A percentile compares a stretch with the other conserved stretches of the same genome.
phyloP scores from a whole-genome alignment of 1,140 invertebrate genomes.

The Drosophila ogumai region DNA sequence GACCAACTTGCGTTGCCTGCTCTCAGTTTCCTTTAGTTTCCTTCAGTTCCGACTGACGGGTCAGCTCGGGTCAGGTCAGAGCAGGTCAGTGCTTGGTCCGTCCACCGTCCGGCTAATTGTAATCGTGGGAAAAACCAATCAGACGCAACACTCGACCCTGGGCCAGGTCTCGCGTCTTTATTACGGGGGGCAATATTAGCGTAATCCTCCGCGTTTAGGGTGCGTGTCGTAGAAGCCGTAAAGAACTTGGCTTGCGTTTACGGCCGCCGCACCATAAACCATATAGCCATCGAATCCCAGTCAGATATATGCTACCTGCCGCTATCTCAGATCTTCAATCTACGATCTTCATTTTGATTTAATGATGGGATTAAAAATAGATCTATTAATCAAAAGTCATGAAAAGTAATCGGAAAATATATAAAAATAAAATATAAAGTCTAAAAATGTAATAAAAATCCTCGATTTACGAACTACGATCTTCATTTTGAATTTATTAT shows the following conservation, averaged over 20 bases:
- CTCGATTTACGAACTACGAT: too few species aligned
- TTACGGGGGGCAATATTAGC: conserved; percentile 71
- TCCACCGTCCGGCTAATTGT: conserved; percentile 61
- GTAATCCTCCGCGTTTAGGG: conserved; percentile 74
- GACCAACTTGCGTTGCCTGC: conserved; percentile 65
- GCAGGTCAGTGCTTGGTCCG: not conserved
- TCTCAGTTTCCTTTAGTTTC: conserved; percentile 25
- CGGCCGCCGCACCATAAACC: conserved; percentile 22
- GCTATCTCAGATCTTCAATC: not conserved
- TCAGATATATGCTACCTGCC: not conserved
- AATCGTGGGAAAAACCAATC: conserved; percentile 82
- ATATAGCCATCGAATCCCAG: not conserved
- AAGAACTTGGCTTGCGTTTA: conserved; percentile 76
- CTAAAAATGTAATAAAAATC: not conserved
- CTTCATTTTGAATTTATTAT: too few species aligned
- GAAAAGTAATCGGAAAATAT: not conserved
- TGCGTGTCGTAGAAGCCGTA: conserved; percentile 52
- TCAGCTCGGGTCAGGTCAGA: conserved; percentile 18
- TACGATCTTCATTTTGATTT: not conserved
- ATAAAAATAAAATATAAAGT: not conserved
- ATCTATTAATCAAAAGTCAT: not conserved
- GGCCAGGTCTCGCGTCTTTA: conserved; percentile 43
- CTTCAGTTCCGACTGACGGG: conserved; percentile 59
- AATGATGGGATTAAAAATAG: not conserved
- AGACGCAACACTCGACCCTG: conserved; percentile 67